phyloP scores from a whole-genome alignment of 2,888 invertebrate species.

The Harpagoxenus sublaevis region DNA sequence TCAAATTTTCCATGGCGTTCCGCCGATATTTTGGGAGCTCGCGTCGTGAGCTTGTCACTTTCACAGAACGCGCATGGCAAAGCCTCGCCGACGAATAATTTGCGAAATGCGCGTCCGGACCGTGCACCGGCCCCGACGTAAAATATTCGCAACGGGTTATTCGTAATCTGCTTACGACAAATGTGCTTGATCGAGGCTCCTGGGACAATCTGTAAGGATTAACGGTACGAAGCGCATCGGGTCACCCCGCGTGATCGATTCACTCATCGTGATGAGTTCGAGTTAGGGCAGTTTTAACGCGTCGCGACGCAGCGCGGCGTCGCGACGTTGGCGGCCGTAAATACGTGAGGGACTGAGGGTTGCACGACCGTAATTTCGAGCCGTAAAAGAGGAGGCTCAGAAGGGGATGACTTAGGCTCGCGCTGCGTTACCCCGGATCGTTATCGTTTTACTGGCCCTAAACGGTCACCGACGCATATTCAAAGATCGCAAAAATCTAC shows the following conservation, averaged over 20 bases:
- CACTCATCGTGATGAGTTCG: conserved; percentile 62
- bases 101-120: neutral
- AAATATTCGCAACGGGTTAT: conserved; percentile 54
- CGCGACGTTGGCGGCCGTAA: conserved; percentile 76
- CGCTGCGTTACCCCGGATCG: conserved; percentile 75
- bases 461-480: conserved; percentile 77
- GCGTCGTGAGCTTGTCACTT: conserved; percentile 21
- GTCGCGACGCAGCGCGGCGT: conserved; percentile 66
- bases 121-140: neutral
- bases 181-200: conserved; percentile 32
- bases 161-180: conserved; percentile 54
- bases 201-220: conserved; percentile 46
- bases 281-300: conserved; percentile 49
- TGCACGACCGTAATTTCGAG: conserved; percentile 78
- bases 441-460: conserved; percentile 82
- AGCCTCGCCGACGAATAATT: conserved; percentile 37
- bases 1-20: conserved; percentile 30
- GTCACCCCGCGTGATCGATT: conserved; percentile 42
- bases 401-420: conserved; percentile 70
- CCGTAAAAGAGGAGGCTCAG: conserved; percentile 77
- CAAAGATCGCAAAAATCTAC: conserved; percentile 42
- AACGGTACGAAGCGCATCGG: conserved; percentile 14
- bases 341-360: conserved; percentile 70
- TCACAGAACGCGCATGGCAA: neutral
- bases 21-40: conserved; percentile 24